A percentile compares a stretch with the other conserved stretches of the same genome.
Evolutionary conservation across 2,888 invertebrate genomes (phyloP).

Genomic region (Julus scanicus): DNA sequence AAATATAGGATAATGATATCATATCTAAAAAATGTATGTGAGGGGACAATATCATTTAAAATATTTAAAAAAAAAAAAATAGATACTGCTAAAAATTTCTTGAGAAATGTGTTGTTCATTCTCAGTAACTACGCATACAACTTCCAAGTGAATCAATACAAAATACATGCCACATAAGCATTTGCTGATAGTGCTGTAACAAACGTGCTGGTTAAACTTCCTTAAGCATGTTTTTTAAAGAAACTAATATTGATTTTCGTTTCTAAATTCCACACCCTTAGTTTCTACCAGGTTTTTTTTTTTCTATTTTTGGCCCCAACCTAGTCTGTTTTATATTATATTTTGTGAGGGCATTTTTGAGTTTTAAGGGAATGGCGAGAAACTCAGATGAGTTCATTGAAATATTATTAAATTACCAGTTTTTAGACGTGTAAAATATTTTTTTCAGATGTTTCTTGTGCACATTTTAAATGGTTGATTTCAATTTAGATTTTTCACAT

Average conservation of each 20-base stretch:
- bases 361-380: too few species aligned
- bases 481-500: too few species aligned
- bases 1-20: neutral
- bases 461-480: too few species aligned
- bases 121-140: too few species aligned
- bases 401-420: neutral
- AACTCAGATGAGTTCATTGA: neutral
- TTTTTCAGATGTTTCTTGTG: too few species aligned
- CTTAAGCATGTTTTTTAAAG: neutral
- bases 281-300: too few species aligned
- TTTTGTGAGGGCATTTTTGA: too few species aligned
- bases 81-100: too few species aligned
- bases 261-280: neutral
- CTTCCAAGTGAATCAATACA: neutral
- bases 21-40: too few species aligned
- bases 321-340: too few species aligned
- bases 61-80: neutral
- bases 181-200: neutral
- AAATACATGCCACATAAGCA: neutral
- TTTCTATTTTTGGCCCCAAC: too few species aligned
- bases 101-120: too few species aligned
- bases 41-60: neutral
- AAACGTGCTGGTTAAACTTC: neutral
- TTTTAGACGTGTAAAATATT: neutral
- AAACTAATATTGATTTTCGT: neutral